Evolutionary conservation across 2,888 invertebrate genomes (phyloP).

Genomic region (Sceliomorpha sp.): DNA sequence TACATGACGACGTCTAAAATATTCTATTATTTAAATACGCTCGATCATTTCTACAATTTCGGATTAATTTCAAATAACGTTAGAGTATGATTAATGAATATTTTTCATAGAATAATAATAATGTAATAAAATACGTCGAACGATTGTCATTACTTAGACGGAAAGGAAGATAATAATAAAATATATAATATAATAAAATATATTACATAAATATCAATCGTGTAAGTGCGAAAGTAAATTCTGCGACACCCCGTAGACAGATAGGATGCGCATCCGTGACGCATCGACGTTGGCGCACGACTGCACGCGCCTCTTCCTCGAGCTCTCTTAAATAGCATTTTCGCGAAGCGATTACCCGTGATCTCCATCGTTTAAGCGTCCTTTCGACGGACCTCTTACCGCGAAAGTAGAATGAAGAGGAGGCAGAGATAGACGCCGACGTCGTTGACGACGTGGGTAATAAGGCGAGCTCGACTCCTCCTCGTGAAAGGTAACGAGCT

Average conservation of each 20-base stretch:
- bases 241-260: constrained; percentile 10
- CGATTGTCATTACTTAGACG: no score
- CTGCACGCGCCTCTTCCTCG: constrained; percentile 14
- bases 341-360: constrained; percentile 64
- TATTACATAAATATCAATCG: no score
- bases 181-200: no score
- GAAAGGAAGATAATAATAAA: no score
- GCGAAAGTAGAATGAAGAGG: constrained; percentile 18
- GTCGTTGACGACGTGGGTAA: constrained; percentile 47
- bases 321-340: constrained; percentile 61
- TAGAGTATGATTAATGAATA: no score
- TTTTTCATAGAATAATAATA: no score
- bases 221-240: no score
- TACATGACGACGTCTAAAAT: no score
- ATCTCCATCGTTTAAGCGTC: constrained; percentile 48
- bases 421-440: constrained; percentile 11
- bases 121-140: no score
- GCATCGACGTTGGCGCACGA: constrained; percentile 9
- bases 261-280: constrained; percentile 7
- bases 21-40: no score
- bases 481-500: constrained; percentile 60
- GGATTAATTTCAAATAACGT: no score
- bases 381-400: constrained; percentile 32
- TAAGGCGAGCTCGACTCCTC: constrained; percentile 50
- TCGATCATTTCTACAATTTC: no score